Conservation (phyloP, 2,888 invertebrate species). For the Caenorhabditis virilis region DNA sequence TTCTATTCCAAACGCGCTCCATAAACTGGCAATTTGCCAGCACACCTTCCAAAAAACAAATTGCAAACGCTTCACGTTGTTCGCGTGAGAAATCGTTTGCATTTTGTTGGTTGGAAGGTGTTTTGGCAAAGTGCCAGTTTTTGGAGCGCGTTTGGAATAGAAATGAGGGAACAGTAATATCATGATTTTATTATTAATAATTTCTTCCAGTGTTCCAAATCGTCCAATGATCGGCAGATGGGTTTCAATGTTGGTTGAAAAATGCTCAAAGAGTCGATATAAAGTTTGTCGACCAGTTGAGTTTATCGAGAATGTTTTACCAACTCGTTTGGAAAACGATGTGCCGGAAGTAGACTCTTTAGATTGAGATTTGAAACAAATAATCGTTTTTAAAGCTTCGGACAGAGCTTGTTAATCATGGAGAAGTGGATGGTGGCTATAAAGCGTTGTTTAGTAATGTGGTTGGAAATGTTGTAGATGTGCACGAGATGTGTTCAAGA, state of each 20-base stretch:
- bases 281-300: neutral
- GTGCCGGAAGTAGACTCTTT: conserved; percentile 1
- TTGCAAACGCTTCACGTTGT: no score
- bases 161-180: no score
- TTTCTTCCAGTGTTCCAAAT: no score
- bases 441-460: neutral
- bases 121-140: no score
- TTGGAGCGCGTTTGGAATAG: no score
- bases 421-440: neutral
- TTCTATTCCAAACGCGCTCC: no score
- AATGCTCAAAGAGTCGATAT: neutral
- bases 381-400: no score
- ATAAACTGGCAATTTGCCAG: no score
- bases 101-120: neutral
- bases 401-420: neutral
- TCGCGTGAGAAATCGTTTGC: neutral
- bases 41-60: no score
- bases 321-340: neutral
- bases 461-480: conserved; percentile 2
- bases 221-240: conserved; percentile 1
- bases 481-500: neutral
- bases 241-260: conserved; percentile 1
- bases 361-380: neutral
- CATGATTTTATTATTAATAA: no score
- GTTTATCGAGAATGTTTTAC: neutral